These are phyloP conservation scores for Rhopalosiphum maidis DNA, from an alignment of 1,140 invertebrate genomes.

Conservation along the genomic window DNA sequence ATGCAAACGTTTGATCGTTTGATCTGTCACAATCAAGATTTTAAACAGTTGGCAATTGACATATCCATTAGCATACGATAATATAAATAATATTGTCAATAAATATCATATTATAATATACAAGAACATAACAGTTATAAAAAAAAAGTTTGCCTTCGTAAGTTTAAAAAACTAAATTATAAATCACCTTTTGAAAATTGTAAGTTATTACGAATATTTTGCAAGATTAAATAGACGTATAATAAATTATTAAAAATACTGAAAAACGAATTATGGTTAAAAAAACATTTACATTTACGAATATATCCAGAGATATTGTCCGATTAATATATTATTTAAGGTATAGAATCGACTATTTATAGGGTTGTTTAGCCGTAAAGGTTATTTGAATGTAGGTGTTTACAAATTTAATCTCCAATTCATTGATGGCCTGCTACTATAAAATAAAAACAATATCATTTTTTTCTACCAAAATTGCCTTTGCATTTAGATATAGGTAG, in stretches of 20 bases:
- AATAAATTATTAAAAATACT: background rate
- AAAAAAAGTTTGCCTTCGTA: background rate
- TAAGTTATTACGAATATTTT: background rate
- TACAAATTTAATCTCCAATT: background rate
- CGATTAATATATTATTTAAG: background rate
- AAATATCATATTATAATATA: too few species aligned
- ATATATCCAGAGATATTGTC: too few species aligned
- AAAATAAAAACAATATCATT: background rate
- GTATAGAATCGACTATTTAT: background rate
- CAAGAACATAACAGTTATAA: background rate
- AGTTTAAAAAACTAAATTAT: background rate
- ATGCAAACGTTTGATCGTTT: background rate
- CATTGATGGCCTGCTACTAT: background rate
- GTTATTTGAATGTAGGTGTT: background rate
- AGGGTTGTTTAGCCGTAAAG: too few species aligned
- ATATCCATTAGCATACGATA: background rate
- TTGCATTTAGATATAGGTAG: background rate
- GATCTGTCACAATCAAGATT: background rate
- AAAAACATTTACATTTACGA: background rate
- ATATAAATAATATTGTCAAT: background rate
- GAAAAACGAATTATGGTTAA: background rate
- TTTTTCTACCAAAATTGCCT: background rate
- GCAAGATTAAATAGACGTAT: background rate
- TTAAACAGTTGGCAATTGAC: background rate
- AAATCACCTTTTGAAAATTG: background rate